Conservation (phyloP, 2,888 invertebrate species). For the Marasmarcha lunaedactyla region DNA sequence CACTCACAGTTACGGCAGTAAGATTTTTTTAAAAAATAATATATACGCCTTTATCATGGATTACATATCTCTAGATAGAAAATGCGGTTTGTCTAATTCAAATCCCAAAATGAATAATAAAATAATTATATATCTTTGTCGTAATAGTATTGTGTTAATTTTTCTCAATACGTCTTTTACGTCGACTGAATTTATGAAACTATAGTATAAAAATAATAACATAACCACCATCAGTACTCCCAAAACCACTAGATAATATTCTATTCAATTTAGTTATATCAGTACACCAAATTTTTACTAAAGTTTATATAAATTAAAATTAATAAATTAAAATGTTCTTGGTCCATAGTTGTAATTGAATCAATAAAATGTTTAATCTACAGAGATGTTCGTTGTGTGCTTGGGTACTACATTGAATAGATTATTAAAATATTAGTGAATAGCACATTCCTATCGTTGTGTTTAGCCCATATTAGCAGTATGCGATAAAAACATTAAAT, state of each 20-base stretch:
- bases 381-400: constrained; percentile 13
- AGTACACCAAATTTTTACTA: constrained; percentile 8
- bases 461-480: too few species aligned
- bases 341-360: constrained; percentile 30
- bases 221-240: constrained; percentile 9
- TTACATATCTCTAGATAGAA: constrained; percentile 70
- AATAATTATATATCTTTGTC: constrained; percentile 48
- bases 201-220: constrained; percentile 32
- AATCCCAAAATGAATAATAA: constrained; percentile 50
- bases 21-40: constrained; percentile 46
- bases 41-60: constrained; percentile 68
- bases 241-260: constrained; percentile 14
- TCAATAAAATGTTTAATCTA: constrained; percentile 15
- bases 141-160: constrained; percentile 33
- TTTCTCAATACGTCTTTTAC: constrained; percentile 44
- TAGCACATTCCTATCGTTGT: constrained; percentile 7
- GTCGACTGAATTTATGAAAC: constrained; percentile 57
- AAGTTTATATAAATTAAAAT: constrained; percentile 1
- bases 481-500: too few species aligned
- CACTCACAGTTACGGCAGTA: constrained; percentile 50
- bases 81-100: constrained; percentile 68
- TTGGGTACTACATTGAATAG: constrained; percentile 39
- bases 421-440: constrained; percentile 16
- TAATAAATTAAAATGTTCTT: constrained; percentile 23
- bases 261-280: constrained; percentile 39